These are phyloP conservation scores for Drosophila nebulosa DNA, from an alignment of 1,140 invertebrate species.

Conservation along the genomic window DNA sequence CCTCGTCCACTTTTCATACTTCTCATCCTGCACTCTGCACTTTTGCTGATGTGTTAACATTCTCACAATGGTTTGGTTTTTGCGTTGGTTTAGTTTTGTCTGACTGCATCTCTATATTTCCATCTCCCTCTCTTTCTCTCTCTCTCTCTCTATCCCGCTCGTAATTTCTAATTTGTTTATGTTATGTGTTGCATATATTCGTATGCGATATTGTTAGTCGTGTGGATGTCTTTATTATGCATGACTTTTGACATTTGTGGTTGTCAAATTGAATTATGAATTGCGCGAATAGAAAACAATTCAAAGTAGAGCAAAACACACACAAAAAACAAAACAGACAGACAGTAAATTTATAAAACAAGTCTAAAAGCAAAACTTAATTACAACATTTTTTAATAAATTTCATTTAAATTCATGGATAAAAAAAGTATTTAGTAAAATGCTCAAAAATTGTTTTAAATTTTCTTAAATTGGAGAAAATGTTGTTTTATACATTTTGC, in stretches of 20 bases:
- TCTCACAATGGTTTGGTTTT: constrained; percentile 44
- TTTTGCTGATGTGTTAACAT: constrained; percentile 54
- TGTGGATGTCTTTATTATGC: constrained; percentile 31
- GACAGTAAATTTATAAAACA: not conserved
- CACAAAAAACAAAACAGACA: not conserved
- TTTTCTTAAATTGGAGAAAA: too few species aligned
- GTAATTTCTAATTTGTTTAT: constrained; percentile 68
- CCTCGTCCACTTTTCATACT: not conserved
- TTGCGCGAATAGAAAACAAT: constrained; percentile 5
- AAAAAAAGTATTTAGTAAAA: not conserved
- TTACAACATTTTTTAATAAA: not conserved
- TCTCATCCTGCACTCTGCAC: not conserved
- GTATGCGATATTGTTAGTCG: not conserved
- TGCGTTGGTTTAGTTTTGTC: constrained; percentile 37
- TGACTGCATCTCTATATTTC: constrained; percentile 3
- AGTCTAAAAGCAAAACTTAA: not conserved
- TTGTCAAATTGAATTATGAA: constrained; percentile 38
- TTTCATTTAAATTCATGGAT: not conserved
- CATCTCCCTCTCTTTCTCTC: constrained; percentile 5
- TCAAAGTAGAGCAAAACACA: constrained; percentile 9
- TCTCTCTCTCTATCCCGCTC: constrained; percentile 16
- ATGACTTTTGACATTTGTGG: constrained; percentile 45
- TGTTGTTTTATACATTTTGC: too few species aligned
- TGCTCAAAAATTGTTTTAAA: not conserved
- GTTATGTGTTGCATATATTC: constrained; percentile 24